Percentiles rank a stretch among this genome's conserved stretches.
These are phyloP conservation scores for Collichthys lucidus DNA, from an alignment of 2,113 vertebrate genomes.

Conservation along the genomic window DNA sequence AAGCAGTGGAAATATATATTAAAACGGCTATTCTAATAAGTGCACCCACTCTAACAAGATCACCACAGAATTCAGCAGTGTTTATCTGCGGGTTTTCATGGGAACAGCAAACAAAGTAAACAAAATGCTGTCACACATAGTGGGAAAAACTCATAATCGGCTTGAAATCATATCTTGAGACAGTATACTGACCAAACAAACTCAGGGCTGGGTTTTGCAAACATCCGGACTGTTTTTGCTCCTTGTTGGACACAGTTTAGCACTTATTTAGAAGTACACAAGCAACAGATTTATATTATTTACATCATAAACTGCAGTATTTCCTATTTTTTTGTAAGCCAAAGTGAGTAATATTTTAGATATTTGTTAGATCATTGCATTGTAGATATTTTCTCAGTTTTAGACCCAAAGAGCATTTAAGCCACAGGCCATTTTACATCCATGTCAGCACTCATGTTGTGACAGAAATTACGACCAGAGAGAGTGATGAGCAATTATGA, in stretches of 20 bases:
- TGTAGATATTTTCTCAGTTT: not conserved
- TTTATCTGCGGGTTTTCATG: conserved; percentile 37
- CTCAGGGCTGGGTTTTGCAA: not conserved
- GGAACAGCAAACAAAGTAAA: conserved; percentile 31
- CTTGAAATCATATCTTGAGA: conserved; percentile 5
- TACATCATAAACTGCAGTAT: not conserved
- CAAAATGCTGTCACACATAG: conserved; percentile 27
- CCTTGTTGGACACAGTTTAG: not conserved
- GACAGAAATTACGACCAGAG: conserved; percentile 16
- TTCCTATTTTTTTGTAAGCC: not conserved
- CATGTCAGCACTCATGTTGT: not conserved
- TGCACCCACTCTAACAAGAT: conserved; percentile 36
- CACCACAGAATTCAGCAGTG: conserved; percentile 1
- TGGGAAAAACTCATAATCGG: conserved; percentile 10
- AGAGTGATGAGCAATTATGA: conserved; percentile 26
- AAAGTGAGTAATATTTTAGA: conserved; percentile 1
- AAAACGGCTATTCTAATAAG: conserved; percentile 14
- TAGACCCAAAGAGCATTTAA: not conserved
- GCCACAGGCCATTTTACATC: not conserved
- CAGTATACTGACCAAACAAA: not conserved
- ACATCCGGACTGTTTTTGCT: not conserved
- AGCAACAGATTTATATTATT: not conserved
- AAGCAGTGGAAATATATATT: conserved; percentile 13
- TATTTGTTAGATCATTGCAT: not conserved
- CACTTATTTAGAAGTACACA: not conserved